Evolutionary conservation across 2,113 vertebrate genomes (phyloP).

Genomic region (Corvus cornix): DNA sequence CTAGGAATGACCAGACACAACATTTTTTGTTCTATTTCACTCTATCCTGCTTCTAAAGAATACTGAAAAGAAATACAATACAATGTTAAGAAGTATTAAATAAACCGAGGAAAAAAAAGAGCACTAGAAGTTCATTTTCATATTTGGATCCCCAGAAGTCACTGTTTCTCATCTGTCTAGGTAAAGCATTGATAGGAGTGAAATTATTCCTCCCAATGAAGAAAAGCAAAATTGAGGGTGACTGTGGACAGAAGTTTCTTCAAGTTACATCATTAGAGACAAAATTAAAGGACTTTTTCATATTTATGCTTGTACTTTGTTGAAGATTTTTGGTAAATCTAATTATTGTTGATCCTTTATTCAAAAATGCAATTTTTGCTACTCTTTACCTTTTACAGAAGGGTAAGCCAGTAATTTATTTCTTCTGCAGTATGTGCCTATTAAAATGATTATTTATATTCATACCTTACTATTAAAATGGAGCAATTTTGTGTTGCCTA

Average conservation of each 20-base stretch:
- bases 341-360: neutral
- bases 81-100: neutral
- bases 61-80: neutral
- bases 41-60: neutral
- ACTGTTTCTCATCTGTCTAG: neutral
- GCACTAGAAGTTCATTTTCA: neutral
- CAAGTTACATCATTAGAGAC: neutral
- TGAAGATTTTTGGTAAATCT: neutral
- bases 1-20: neutral
- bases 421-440: neutral
- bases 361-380: neutral
- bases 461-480: neutral
- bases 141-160: neutral
- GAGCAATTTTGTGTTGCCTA: neutral
- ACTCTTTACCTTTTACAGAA: neutral
- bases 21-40: neutral
- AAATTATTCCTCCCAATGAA: neutral
- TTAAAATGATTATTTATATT: neutral
- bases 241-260: neutral
- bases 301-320: neutral
- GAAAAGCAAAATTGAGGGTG: neutral
- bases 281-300: neutral
- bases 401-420: neutral
- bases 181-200: neutral
- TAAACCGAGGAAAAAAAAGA: fast-evolving